Base-by-base conservation (phyloP, 2,888 invertebrate species). In the Nephrotoma guestfalica region DNA sequence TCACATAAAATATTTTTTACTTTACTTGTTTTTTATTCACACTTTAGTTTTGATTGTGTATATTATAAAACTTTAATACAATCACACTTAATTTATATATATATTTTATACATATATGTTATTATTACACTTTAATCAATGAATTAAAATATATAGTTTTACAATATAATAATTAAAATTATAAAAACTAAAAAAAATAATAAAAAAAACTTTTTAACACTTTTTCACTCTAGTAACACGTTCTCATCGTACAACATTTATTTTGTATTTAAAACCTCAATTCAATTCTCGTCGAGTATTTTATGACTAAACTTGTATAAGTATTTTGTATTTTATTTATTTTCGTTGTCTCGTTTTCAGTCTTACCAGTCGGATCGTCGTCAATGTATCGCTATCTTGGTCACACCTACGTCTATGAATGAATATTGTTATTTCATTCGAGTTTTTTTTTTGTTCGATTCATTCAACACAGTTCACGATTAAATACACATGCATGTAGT, bases 261-360 rank as follows among this genome's bases (percentile, higher is more conserved):
- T 42, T 84, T 84, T 41, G 15, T 84, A 42, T 84, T 84, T 84
- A 84, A 84, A 84, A 42, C 41, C 84, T 85, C 83, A 85, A 87
- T 86, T 86, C 86, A 86, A 87, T 87, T 87, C 87, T 86, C 71
- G 71, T 71, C 71, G 71, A 71, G 30, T 71, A 71, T 86, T 85
- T 87, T 87, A 87, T 87, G 87, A 87, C 87, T 87, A 87, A 86
- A 86, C 86, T 86, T 84, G 84, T 84, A 42, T 84, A 84, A 84
- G 84, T 84, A 41, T 84, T 84, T 84, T 84, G 41, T 84, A 9
- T 84, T 84, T 71, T 71, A 30, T 71, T 71, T 84, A 15, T 84
- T 42, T 84, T 84, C 84, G 84, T 84, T 84, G 84, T 84, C 84
- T 84, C 84, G 84, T 41, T 84, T 84, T 84, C 15, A 41, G 41